phyloP scores from a whole-genome alignment of 2,113 vertebrate genomes.

The Aphelocoma coerulescens region DNA sequence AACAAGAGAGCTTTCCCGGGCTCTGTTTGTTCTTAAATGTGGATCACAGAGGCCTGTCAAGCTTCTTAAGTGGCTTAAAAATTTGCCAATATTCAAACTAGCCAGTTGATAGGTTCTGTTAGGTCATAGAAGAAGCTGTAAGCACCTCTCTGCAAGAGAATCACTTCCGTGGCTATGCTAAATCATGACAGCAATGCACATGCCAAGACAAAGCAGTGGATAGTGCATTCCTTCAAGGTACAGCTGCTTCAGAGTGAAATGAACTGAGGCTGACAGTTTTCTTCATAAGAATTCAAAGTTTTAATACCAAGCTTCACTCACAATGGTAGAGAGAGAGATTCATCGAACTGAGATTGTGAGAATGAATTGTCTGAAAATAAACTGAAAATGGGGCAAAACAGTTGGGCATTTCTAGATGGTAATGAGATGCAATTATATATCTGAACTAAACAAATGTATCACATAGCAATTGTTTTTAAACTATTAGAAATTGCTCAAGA shows the following conservation, averaged over 20 bases:
- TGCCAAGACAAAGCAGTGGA: background rate
- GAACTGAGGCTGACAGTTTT: background rate
- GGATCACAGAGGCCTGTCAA: no score
- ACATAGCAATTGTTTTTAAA: conserved; percentile 15
- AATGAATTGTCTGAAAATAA: background rate
- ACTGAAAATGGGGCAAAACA: background rate
- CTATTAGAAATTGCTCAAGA: conserved; percentile 10
- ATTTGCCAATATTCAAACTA: no score
- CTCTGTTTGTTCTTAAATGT: no score
- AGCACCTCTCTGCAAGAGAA: no score
- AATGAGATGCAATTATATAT: conserved; percentile 16
- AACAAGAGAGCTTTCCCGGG: no score
- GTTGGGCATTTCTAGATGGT: background rate
- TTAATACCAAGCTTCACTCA: background rate
- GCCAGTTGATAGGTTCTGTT: no score
- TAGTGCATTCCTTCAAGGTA: background rate
- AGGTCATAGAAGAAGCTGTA: no score
- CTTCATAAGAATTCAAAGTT: background rate
- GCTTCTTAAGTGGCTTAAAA: no score
- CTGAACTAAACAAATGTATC: conserved; percentile 11
- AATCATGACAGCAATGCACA: no score
- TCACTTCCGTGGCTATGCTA: no score
- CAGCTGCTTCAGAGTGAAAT: background rate
- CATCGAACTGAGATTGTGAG: background rate
- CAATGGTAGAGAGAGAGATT: background rate